Base-by-base conservation (phyloP, 2,888 invertebrate species). In the Acronicta alni region DNA sequence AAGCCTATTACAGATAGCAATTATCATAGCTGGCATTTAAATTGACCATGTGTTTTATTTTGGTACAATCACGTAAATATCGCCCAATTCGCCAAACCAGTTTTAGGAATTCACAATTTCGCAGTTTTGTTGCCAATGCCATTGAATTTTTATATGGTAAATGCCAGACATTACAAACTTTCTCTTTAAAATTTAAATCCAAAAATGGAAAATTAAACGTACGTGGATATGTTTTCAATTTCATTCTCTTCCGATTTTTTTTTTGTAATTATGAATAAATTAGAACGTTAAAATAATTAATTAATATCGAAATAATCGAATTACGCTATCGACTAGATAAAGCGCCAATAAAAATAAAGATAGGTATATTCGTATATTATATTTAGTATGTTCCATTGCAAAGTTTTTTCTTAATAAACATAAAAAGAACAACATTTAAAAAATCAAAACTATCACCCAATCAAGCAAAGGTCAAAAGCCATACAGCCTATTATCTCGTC, bases 121-220 rank as follows among this genome's bases (percentile, higher is more conserved):
- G 57, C 18, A 23, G 15, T 12, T 54, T 52, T 61, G 42, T 18
- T 70, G 38, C 30, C 51, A 52, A 53, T 60, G 52, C 37, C 45
- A 57, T 57, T 52, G 37, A 26, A 6, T 12, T 38, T 20, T 46
- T 7, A 23, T n/a, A 41, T 30, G 30, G 16, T 39, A 46, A 58
- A n/a, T 35, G 35, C n/a, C 35, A 16, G 44, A 6, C 6, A 44
- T 42, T 58, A 43, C 26, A 46, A 49, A 30, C 66, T 74, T 74
- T 72, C 72, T 55, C 75, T 66, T 37, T 56, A 57, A 53, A 20
- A 41, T 41, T 57, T 45, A 17, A 44, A 67, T 72, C 23, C 15
- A 32, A 35, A 45, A 38, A 43, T 51, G 10, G 9, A 17, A 16
- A 35, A 26, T 18, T n/a, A 0, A 10, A 15, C n/a, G n/a, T 20